Evolutionary conservation across 1,140 invertebrate species (phyloP), one percentile per base, ranked within the genome.

Genomic region (Chrysomallon squamiferum): DNA sequence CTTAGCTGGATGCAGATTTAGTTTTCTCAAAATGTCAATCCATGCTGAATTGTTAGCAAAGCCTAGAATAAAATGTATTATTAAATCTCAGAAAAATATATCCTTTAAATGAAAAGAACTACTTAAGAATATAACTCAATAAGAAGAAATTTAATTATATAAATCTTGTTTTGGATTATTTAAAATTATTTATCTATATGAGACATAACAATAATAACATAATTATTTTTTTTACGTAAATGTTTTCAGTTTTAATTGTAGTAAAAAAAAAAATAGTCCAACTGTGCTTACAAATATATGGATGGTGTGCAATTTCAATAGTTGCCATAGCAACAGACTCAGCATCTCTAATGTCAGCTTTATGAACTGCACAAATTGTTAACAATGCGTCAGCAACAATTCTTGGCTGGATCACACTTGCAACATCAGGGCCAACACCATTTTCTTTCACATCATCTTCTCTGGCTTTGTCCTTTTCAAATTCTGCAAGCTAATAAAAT

Each of bases 221-320:
- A n/a, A n/a, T n/a, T n/a, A n/a, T n/a, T n/a, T n/a, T n/a, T n/a
- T n/a, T n/a, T n/a, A n/a, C n/a, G n/a, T n/a, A n/a, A n/a, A n/a
- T n/a, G n/a, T n/a, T n/a, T n/a, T n/a, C n/a, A n/a, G n/a, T n/a
- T n/a, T n/a, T n/a, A n/a, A n/a, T n/a, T n/a, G n/a, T n/a, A n/a
- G n/a, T n/a, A n/a, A n/a, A n/a, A n/a, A n/a, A n/a, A n/a, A n/a
- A 45, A 45, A 45, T 45, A 45, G 15, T 45, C 43, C n/a, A n/a
- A n/a, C n/a, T n/a, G n/a, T n/a, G n/a, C 58, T 72, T 65, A 84
- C 83, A 74, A 45, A 84, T 74, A 59, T 68, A 77, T 15, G 80
- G 81, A 73, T 85, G 80, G 59, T 84, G 83, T 7, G 82, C 72
- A 32, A 74, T 66, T 1, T 80, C 35, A 4, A 85, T 54, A 1